These are phyloP conservation scores for Diplazon laetatorius DNA, from an alignment of 2,888 invertebrate genomes.

Conservation along the genomic window DNA sequence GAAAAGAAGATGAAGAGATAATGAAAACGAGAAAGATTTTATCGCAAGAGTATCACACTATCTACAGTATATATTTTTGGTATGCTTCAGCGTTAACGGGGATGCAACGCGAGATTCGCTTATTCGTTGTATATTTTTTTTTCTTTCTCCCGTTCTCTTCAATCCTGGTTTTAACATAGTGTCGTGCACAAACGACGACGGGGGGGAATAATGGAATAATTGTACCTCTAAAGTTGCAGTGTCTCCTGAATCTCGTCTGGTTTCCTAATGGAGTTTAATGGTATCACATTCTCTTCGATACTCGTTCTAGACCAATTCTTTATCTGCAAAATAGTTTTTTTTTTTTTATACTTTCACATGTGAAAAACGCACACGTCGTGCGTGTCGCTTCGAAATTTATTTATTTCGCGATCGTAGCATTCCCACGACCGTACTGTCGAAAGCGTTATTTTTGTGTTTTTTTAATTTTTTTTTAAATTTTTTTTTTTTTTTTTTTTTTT, in stretches of 20 bases:
- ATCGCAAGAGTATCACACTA: slow-evolving; percentile 11
- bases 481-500: background rate
- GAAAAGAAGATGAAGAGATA: background rate
- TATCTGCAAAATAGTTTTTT: slow-evolving; percentile 76
- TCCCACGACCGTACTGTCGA: background rate
- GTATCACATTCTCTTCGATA: slow-evolving; percentile 78
- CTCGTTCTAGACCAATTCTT: slow-evolving; percentile 77
- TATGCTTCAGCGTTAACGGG: slow-evolving; percentile 44
- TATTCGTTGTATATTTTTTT: background rate
- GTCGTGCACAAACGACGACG: slow-evolving; percentile 56
- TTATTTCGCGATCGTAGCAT: background rate
- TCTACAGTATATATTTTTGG: slow-evolving; percentile 36
- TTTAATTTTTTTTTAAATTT: no score
- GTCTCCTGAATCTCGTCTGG: slow-evolving; percentile 74
- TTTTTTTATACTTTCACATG: slow-evolving; percentile 51
- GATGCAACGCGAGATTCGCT: slow-evolving; percentile 21
- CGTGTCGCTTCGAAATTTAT: background rate
- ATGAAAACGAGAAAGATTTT: slow-evolving; percentile 6
- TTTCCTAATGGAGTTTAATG: slow-evolving; percentile 78
- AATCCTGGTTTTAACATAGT: slow-evolving; percentile 40
- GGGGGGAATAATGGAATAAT: background rate
- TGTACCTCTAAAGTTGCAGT: slow-evolving; percentile 77
- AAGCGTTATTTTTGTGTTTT: background rate
- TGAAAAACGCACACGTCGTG: slow-evolving; percentile 35
- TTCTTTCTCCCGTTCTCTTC: slow-evolving; percentile 27